phyloP scores from a whole-genome alignment of 1,140 invertebrate species.

The Oppia nitens region DNA sequence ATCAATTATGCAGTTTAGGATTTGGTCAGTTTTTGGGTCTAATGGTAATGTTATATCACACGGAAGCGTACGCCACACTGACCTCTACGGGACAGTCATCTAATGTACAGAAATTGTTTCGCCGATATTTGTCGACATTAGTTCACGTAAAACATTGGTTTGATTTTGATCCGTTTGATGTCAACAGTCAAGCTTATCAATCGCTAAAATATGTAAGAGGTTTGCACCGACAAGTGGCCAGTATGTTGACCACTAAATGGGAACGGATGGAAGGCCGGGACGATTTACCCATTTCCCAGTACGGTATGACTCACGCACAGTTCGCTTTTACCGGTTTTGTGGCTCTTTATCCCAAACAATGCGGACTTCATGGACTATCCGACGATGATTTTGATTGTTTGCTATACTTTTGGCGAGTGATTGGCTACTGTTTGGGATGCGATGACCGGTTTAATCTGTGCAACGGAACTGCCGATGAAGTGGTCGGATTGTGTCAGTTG shows the following conservation, averaged over 20 bases:
- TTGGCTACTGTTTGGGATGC: constrained; percentile 60
- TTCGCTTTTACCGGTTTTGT: constrained; percentile 26
- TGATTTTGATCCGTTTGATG: constrained; percentile 14
- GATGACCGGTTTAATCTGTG: constrained; percentile 52
- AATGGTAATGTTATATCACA: constrained; percentile 8
- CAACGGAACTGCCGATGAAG: constrained; percentile 29
- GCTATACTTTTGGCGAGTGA: constrained; percentile 62
- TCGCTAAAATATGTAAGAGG: constrained; percentile 9
- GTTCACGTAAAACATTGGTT: constrained; percentile 17
- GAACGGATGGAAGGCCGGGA: neutral
- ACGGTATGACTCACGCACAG: constrained; percentile 16
- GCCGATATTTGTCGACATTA: constrained; percentile 15
- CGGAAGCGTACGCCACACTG: neutral
- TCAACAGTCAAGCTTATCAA: constrained; percentile 1
- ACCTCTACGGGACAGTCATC: constrained; percentile 14
- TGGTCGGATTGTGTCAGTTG: constrained; percentile 5
- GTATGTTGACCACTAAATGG: constrained; percentile 11
- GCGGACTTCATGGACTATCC: constrained; percentile 16
- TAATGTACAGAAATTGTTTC: constrained; percentile 14
- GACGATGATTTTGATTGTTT: constrained; percentile 49
- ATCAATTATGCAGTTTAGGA: neutral
- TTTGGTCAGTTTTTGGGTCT: constrained; percentile 14
- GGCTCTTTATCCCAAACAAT: constrained; percentile 22
- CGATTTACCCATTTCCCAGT: constrained; percentile 4
- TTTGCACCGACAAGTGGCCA: constrained; percentile 12